phyloP scores from a whole-genome alignment of 1,140 invertebrate species.

The Mylabris phalerata region DNA sequence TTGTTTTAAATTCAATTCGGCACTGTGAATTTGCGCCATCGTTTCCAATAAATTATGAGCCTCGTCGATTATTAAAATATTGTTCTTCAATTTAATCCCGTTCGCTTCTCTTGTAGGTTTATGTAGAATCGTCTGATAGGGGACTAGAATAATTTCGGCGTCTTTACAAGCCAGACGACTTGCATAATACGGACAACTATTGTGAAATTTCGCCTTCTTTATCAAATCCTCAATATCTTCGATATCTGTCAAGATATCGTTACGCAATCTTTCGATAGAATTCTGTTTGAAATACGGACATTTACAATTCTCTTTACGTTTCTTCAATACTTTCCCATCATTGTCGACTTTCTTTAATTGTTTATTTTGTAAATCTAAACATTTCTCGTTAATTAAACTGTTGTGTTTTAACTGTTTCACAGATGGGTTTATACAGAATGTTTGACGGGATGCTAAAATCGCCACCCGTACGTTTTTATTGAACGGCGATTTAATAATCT shows the following conservation, averaged over 20 bases:
- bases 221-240: conserved; percentile 87
- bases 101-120: conserved; percentile 74
- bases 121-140: conserved; percentile 86
- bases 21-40: conserved; percentile 79
- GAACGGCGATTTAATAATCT: conserved; percentile 81
- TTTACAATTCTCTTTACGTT: conserved; percentile 45
- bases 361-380: conserved; percentile 81
- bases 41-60: conserved; percentile 94
- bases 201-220: conserved; percentile 47
- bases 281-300: conserved; percentile 65
- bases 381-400: conserved; percentile 88
- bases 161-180: conserved; percentile 69
- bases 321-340: conserved; percentile 56
- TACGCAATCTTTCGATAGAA: conserved; percentile 58
- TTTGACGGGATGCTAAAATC: conserved; percentile 85
- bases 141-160: conserved; percentile 76
- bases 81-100: conserved; percentile 74
- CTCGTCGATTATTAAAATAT: conserved; percentile 92
- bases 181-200: conserved; percentile 86
- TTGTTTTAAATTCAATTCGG: conserved; percentile 61
- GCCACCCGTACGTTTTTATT: conserved; percentile 65
- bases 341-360: conserved; percentile 48
- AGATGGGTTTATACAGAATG: conserved; percentile 82
- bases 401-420: conserved; percentile 71
- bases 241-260: conserved; percentile 62